A percentile compares a stretch with the other conserved stretches of the same genome.
Conservation (phyloP, 2,888 invertebrate genomes). For the Drosophila paucipuncta region DNA sequence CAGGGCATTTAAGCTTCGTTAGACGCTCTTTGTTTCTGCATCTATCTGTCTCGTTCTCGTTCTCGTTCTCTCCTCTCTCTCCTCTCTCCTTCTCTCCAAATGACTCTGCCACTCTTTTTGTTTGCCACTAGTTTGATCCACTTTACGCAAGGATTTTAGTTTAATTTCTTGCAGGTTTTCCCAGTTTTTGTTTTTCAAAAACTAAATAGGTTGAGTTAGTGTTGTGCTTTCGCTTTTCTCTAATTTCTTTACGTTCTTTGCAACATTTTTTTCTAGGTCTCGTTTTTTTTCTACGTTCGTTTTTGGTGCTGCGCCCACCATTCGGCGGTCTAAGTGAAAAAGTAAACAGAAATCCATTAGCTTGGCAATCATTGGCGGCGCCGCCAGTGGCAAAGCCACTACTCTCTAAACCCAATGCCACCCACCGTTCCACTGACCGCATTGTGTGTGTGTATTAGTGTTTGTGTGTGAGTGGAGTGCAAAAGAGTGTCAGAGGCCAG, state of each 20-base stretch:
- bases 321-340: constrained; percentile 78
- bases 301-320: constrained; percentile 28
- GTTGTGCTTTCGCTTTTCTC: constrained; percentile 75
- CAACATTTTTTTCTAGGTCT: constrained; percentile 43
- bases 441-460: constrained; percentile 10
- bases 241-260: constrained; percentile 77
- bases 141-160: constrained; percentile 75
- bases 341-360: constrained; percentile 84
- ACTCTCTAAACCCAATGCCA: not conserved
- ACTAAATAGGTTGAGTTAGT: constrained; percentile 43
- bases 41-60: not conserved
- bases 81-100: not conserved
- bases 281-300: constrained; percentile 34
- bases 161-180: constrained; percentile 74
- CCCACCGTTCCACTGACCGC: constrained; percentile 9
- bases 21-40: not conserved
- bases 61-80: not conserved
- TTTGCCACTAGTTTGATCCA: constrained; percentile 63
- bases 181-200: constrained; percentile 30
- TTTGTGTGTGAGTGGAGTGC: constrained; percentile 10
- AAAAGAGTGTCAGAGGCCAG: constrained; percentile 48
- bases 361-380: constrained; percentile 82
- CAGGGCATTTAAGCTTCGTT: constrained; percentile 14
- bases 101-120: not conserved
- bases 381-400: constrained; percentile 39